Evolutionary conservation across 2,113 vertebrate genomes (phyloP), one percentile per base, ranked within the genome.

Genomic region (Notothenia coriiceps): DNA sequence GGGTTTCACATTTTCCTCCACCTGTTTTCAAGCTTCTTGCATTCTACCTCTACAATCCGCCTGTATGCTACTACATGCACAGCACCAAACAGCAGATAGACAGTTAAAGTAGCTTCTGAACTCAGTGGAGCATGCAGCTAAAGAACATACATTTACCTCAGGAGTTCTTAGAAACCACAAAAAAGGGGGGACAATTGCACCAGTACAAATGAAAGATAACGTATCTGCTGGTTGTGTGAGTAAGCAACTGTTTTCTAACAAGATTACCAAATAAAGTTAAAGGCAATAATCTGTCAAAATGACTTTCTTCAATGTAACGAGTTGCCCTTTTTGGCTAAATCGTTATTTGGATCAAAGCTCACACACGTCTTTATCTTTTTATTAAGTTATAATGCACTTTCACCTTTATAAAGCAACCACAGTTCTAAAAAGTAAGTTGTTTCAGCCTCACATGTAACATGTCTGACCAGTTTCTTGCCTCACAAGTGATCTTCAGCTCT

Each of bases 401-500:
- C 6, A 25, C 43, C 13, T 47, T 1, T 18, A 64, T 5, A 64
- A 44, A 44, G 18, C 61, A 40, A 61, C 11, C 14, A 6, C 20
- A 11, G 20, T 47, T 47, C 4, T 15, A 14, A 47, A 47, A 47
- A 40, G 5, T 49, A 49, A 49, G 29, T 18, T 7, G 9, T 74
- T 43, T 43, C n/a, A 50, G 6, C 25, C 25, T 54, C 15, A 22
- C 52, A 51, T 29, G 14, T 18, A 22, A 10, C 20, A n/a, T 5
- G 55, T 70, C 52, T 60, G 17, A 69, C 56, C 40, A 57, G n/a
- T 57, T 61, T 64, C 60, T 76, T 33, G 35, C 72, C 74, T 74
- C 71, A 17, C 43, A 12, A 12, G 60, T 68, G 80, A 84, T 65
- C 44, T 57, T 68, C 46, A 55, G 64, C 57, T 77, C 66, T 76